These are phyloP conservation scores for Selenia dentaria DNA, from an alignment of 2,888 invertebrate genomes.

Conservation along the genomic window DNA sequence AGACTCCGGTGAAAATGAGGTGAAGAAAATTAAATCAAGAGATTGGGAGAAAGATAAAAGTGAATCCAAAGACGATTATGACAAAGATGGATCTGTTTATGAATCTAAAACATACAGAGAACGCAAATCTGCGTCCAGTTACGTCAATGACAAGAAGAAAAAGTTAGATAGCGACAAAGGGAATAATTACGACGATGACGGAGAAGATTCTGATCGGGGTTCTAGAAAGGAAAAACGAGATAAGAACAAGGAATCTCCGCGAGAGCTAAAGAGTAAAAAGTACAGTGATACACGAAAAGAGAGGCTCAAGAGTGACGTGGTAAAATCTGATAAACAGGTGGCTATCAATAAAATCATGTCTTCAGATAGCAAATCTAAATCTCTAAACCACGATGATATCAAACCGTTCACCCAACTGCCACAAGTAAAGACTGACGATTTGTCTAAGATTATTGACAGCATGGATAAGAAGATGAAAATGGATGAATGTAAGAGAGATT, in stretches of 20 bases:
- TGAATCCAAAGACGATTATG: constrained; percentile 66
- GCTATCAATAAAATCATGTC: constrained; percentile 66
- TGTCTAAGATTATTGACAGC: constrained; percentile 73
- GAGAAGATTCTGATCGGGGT: constrained; percentile 67
- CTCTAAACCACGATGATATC: constrained; percentile 68
- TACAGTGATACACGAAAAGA: constrained; percentile 80
- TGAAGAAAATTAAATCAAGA: constrained; percentile 75
- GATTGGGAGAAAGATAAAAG: constrained; percentile 77
- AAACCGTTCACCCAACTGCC: constrained; percentile 81
- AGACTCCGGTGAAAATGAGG: constrained; percentile 68
- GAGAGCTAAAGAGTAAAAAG: constrained; percentile 76
- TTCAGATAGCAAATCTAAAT: constrained; percentile 64
- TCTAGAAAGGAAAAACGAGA: constrained; percentile 69
- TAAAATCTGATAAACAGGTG: constrained; percentile 69
- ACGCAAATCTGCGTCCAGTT: constrained; percentile 59
- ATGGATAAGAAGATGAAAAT: constrained; percentile 73
- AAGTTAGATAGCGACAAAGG: constrained; percentile 72
- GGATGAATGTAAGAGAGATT: constrained; percentile 57
- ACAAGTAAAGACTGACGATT: constrained; percentile 78
- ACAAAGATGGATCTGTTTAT: constrained; percentile 63
- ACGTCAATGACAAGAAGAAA: constrained; percentile 74
- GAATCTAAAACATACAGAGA: constrained; percentile 75
- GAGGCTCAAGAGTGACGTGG: constrained; percentile 62
- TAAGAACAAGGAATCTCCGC: constrained; percentile 72
- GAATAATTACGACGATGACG: constrained; percentile 68